These are phyloP conservation scores for Cataglyphis rosenhaueri DNA, from an alignment of 2,888 invertebrate species.

Conservation along the genomic window DNA sequence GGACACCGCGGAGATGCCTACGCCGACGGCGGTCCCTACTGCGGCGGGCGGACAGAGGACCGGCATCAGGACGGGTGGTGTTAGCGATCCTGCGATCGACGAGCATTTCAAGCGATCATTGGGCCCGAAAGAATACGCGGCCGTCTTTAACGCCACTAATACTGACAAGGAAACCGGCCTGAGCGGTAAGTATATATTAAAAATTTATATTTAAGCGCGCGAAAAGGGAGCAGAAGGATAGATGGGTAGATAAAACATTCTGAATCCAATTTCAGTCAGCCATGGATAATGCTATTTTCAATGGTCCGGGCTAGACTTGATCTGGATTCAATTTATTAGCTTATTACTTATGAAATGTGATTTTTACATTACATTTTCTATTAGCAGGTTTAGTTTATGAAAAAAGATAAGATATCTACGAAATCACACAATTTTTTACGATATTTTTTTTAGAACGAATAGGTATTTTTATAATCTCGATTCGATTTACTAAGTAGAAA, in stretches of 20 bases:
- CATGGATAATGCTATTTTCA: conserved; percentile 10
- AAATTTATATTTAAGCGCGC: background rate
- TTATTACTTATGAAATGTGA: background rate
- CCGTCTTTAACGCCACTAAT: conserved; percentile 82
- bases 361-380: background rate
- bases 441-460: background rate
- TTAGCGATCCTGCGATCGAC: conserved; percentile 95
- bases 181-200: conserved; percentile 77
- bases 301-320: background rate
- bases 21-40: conserved; percentile 81
- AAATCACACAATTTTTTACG: background rate
- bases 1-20: conserved; percentile 82
- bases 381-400: background rate
- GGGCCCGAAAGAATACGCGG: conserved; percentile 89
- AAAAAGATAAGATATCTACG: background rate
- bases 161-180: conserved; percentile 83
- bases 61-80: conserved; percentile 80
- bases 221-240: background rate
- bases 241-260: background rate
- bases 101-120: conserved; percentile 97
- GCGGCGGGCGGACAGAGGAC: conserved; percentile 81
- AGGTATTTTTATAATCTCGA: background rate
- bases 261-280: background rate
- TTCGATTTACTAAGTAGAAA: background rate
- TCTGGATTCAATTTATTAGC: background rate